Percentiles rank a stretch among this genome's conserved stretches.
phyloP scores from a whole-genome alignment of 2,113 vertebrate species.

The Verasper variegatus region DNA sequence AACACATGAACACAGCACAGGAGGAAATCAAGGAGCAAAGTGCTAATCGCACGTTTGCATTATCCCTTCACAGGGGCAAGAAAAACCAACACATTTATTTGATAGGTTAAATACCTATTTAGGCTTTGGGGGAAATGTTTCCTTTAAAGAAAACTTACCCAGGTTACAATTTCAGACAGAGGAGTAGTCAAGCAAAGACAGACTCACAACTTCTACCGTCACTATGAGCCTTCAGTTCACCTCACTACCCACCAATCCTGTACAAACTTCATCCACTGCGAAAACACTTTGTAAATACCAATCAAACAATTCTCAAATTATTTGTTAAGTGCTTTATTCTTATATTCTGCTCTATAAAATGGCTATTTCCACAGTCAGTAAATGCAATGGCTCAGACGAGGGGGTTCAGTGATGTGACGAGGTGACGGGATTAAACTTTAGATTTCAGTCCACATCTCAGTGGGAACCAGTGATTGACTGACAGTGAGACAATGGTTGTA shows the following conservation, averaged over 20 bases:
- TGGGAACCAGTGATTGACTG: constrained; percentile 42
- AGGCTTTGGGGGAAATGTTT: constrained; percentile 21
- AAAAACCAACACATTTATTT: constrained; percentile 2
- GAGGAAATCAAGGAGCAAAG: constrained; percentile 66
- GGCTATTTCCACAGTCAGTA: constrained; percentile 77
- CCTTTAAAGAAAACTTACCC: constrained; percentile 17
- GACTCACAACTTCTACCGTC: constrained; percentile 14
- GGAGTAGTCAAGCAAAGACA: background rate
- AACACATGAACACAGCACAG: constrained; percentile 55
- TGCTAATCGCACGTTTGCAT: constrained; percentile 37
- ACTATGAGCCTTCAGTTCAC: constrained; percentile 15
- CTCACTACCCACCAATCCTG: constrained; percentile 25
- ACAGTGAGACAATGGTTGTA: constrained; percentile 42
- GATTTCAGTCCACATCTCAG: constrained; percentile 40
- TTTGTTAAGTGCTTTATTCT: constrained; percentile 64
- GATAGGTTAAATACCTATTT: constrained; percentile 3
- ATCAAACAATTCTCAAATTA: constrained; percentile 48
- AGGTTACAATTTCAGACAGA: constrained; percentile 3
- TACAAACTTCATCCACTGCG: constrained; percentile 45
- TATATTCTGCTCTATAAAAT: constrained; percentile 70
- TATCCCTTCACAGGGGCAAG: constrained; percentile 43
- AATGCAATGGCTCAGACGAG: constrained; percentile 67
- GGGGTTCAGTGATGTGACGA: constrained; percentile 49
- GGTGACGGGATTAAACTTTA: constrained; percentile 40
- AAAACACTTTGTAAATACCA: constrained; percentile 38